phyloP scores from a whole-genome alignment of 2,113 vertebrate species.

The Climacteris rufus region DNA sequence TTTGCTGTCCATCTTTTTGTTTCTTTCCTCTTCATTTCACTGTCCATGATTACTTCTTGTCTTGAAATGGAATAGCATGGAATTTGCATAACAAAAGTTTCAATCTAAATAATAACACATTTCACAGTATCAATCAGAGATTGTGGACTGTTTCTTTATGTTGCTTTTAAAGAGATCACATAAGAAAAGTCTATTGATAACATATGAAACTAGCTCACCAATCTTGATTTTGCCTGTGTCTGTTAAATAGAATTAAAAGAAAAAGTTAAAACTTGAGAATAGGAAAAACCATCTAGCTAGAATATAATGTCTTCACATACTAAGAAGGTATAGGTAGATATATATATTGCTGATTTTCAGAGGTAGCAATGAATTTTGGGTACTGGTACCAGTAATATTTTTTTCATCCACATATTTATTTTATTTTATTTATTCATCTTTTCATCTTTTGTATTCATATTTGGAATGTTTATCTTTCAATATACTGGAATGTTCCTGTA shows the following conservation, averaged over 20 bases:
- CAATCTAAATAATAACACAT: background rate
- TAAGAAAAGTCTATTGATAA: background rate
- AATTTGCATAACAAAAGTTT: constrained; percentile 11
- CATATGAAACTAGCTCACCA: background rate
- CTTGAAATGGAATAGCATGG: background rate
- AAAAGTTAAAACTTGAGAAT: background rate
- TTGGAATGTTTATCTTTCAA: background rate
- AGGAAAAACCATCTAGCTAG: background rate
- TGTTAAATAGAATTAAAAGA: background rate
- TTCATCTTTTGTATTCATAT: background rate
- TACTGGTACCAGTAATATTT: background rate
- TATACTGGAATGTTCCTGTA: background rate
- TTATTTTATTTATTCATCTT: too few relatives aligned
- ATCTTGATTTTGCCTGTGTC: background rate
- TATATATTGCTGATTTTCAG: background rate
- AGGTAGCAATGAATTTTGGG: background rate
- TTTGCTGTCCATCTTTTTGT: background rate
- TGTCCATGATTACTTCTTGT: background rate
- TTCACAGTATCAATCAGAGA: background rate
- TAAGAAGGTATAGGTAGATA: background rate
- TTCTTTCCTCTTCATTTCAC: background rate
- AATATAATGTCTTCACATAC: background rate
- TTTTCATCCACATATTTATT: background rate
- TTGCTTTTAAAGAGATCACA: background rate
- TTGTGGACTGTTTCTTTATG: background rate